phyloP scores from a whole-genome alignment of 1,140 invertebrate species.

The Trichonephila inaurata region DNA sequence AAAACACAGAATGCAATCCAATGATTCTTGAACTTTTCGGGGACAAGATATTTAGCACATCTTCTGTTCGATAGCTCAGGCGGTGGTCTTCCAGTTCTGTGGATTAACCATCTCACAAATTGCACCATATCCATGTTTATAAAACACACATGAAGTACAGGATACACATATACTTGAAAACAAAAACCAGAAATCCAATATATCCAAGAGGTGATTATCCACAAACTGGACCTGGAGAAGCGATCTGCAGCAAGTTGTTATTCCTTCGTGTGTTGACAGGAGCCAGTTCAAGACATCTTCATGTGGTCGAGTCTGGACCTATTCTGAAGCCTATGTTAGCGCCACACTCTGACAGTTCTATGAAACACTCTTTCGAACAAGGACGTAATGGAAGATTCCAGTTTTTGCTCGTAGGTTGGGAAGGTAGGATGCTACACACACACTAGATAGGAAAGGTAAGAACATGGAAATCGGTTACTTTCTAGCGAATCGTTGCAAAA shows the following conservation, averaged over 20 bases:
- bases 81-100: conserved; percentile 53
- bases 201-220: conserved; percentile 23
- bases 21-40: conserved; percentile 22
- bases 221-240: background rate
- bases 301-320: conserved; percentile 41
- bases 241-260: background rate
- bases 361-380: conserved; percentile 61
- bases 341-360: conserved; percentile 72
- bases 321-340: conserved; percentile 69
- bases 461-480: background rate
- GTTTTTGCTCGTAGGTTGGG: conserved; percentile 54
- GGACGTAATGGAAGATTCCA: conserved; percentile 67
- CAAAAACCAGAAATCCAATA: background rate
- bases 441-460: background rate
- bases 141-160: background rate
- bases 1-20: conserved; percentile 40
- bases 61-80: background rate
- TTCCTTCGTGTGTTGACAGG: background rate
- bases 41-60: background rate
- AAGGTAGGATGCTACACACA: conserved; percentile 25
- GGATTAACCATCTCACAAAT: conserved; percentile 26
- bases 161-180: background rate
- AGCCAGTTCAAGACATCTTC: conserved; percentile 25
- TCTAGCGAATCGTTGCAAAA: background rate
- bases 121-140: conserved; percentile 6